Evolutionary conservation across 2,797 vertebrate species (phyloP), one percentile per base, ranked within the genome.

Genomic region (Cossypha polioptera): DNA sequence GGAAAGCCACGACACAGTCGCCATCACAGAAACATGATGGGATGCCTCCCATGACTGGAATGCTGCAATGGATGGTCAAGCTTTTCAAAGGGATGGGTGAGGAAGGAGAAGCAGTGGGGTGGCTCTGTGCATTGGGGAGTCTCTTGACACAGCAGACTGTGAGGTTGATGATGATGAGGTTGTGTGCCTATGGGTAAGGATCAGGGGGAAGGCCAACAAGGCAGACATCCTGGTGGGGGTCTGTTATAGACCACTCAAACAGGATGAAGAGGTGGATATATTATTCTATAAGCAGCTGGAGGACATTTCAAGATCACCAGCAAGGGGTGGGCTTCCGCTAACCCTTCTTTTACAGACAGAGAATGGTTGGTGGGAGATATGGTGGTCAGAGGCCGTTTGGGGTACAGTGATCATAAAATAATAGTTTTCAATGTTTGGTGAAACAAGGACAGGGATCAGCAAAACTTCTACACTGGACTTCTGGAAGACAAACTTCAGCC

Each of bases 321-420:
- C 18, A 19, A 22, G 4, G 1, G 5, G 8, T 36, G 22, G 28
- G 38, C 8, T 19, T 59, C 18, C 0, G 0, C 7, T 28, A n/a
- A 15, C 13, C 28, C 45, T 74, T 35, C 31, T 36, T n/a, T 59
- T 51, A 16, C 2, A 6, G 62, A 42, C 7, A n/a, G n/a, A 43
- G 61, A 58, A n/a, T 5, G 3, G 6, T 6, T 22, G 15, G 18
- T 67, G 28, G 62, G 10, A 36, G 62, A 16, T 11, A 15, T n/a
- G 15, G 61, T n/a, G 28, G 10, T 28, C 4, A 12, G 62, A 59
- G 22, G n/a, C n/a, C 1, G 0, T 19, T 22, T 45, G 15, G 45
- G 62, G 12, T 36, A 24, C 15, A 13, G 17, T 38, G 36, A 51
- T 35, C 38, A n/a, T 68, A 21, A 80, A 68, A 42, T 25, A 50